A percentile compares a stretch with the other conserved stretches of the same genome.
These are phyloP conservation scores for Pachymerium ferrugineum DNA, from an alignment of 2,888 invertebrate species.

Conservation along the genomic window DNA sequence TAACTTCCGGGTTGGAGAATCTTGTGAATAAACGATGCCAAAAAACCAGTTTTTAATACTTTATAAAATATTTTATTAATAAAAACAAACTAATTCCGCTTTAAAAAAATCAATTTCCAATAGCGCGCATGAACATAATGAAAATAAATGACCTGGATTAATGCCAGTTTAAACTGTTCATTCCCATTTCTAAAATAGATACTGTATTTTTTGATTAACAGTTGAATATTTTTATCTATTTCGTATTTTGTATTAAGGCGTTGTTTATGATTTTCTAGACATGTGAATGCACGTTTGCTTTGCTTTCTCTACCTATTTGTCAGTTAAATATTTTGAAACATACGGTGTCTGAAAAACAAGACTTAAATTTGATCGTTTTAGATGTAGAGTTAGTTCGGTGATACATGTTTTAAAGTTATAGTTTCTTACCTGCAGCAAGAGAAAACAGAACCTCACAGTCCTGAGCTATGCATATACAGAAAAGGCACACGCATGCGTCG, in stretches of 20 bases:
- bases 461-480: neutral
- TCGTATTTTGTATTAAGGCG: no score
- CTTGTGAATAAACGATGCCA: neutral
- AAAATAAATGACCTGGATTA: neutral
- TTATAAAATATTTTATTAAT: neutral
- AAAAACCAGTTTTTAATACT: no score
- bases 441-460: slow-evolving; percentile 4
- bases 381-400: no score
- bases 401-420: neutral
- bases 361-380: no score
- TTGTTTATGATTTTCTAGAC: no score
- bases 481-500: neutral
- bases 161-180: neutral
- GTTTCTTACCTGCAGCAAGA: neutral
- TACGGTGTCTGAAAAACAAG: no score
- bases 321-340: no score
- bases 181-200: slow-evolving; percentile 2
- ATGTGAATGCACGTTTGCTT: no score
- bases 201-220: neutral
- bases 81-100: neutral
- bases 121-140: neutral
- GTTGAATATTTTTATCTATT: neutral
- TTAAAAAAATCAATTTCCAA: neutral
- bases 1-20: neutral
- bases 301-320: no score